Percentiles rank a stretch among this genome's conserved stretches.
phyloP scores from a whole-genome alignment of 2,888 invertebrate species.

The Blomia tropicalis region DNA sequence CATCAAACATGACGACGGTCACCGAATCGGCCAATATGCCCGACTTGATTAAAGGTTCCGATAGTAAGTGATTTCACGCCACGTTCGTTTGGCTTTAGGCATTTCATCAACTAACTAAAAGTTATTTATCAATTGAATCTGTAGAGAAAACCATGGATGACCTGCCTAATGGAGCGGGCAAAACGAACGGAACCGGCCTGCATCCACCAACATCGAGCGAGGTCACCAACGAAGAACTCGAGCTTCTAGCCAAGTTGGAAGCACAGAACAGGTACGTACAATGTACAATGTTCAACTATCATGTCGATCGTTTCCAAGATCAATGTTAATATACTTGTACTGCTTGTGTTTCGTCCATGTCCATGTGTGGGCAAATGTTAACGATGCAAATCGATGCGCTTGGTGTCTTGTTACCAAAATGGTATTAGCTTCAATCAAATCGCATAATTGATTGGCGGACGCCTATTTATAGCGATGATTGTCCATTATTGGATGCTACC shows the following conservation, averaged over 20 bases:
- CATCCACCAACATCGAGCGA: neutral
- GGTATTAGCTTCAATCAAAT: no score
- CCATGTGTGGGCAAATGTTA: no score
- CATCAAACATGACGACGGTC: neutral
- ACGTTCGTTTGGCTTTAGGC: neutral
- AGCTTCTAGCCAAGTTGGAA: constrained; percentile 82
- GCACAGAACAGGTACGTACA: constrained; percentile 60
- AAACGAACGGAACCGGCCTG: neutral
- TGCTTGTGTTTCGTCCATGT: no score
- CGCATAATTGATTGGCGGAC: no score
- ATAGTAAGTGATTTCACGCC: neutral
- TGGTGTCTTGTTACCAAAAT: no score
- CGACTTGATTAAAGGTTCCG: constrained; percentile 7
- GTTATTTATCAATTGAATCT: neutral
- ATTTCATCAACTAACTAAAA: neutral
- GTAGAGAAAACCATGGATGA: neutral
- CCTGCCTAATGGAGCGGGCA: neutral
- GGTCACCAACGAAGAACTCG: constrained; percentile 52
- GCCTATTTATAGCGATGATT: no score
- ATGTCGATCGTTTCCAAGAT: no score
- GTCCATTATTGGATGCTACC: no score
- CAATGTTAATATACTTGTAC: no score
- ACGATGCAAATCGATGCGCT: no score
- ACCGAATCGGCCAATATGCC: neutral
- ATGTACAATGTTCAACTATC: no score